These are phyloP conservation scores for Cenopis cana DNA, from an alignment of 2,888 invertebrate genomes.

Conservation along the genomic window DNA sequence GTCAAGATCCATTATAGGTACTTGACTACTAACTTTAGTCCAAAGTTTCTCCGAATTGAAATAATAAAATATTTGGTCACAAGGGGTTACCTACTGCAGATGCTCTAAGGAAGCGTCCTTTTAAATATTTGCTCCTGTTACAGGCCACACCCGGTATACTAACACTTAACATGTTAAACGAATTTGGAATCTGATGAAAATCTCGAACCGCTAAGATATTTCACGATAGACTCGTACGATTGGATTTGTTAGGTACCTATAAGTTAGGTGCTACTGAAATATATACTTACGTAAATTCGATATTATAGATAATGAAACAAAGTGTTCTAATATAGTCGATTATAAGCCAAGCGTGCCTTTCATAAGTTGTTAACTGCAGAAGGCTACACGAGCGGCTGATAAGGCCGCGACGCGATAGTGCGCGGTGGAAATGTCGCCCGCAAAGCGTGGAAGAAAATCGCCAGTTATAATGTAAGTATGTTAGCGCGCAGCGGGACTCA, in stretches of 20 bases:
- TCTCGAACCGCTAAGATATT: not conserved
- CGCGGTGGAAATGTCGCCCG: constrained; percentile 59
- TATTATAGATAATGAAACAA: not conserved
- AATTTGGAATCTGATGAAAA: too few species aligned
- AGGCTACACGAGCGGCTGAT: constrained; percentile 53
- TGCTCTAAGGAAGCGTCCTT: too few species aligned
- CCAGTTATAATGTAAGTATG: constrained; percentile 45
- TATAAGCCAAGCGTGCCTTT: constrained; percentile 18
- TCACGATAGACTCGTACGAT: not conserved
- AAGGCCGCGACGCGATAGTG: constrained; percentile 58
- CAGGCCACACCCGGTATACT: too few species aligned
- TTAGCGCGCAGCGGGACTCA: constrained; percentile 70
- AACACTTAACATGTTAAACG: too few species aligned
- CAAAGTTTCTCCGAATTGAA: too few species aligned
- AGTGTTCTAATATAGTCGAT: constrained; percentile 4
- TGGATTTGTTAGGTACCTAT: not conserved
- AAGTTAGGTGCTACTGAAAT: not conserved
- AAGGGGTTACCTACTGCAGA: too few species aligned
- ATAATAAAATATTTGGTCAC: too few species aligned
- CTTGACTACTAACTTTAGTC: too few species aligned
- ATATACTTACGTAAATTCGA: not conserved
- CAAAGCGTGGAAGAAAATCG: constrained; percentile 54
- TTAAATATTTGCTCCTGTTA: too few species aligned
- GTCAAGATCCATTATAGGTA: too few species aligned
- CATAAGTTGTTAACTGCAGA: constrained; percentile 29